Base-by-base conservation (phyloP, 2,797 vertebrate species). In the Cossypha caffra region DNA sequence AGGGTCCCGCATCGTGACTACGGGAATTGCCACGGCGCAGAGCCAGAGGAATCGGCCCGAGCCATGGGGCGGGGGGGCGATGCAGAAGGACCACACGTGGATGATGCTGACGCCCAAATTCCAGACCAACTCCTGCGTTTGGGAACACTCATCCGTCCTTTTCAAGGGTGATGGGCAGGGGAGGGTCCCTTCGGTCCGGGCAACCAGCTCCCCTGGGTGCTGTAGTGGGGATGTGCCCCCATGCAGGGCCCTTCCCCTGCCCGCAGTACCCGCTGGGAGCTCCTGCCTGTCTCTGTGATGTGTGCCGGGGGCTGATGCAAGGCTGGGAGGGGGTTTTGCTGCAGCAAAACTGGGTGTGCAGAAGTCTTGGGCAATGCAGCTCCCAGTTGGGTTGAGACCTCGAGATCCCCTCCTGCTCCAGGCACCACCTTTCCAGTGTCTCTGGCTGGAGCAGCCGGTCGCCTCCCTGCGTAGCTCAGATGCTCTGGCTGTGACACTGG, bases 181-280 rank as follows among this genome's bases (percentile, higher is more conserved):
- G 38, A 50, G 12, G 16, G 33, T 63, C 42, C 28, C 3, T 4
- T 47, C 0, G 0, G 8, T 42, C 68, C 0, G 1, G 35, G n/a
- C 14, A 63, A 28, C 8, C 40, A 21, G 72, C 40, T 51, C 10
- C 10, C 42, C 13, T 1, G 37, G 5, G 58, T 0, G 11, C 81
- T 75, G 66, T 4, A 11, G 42, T 0, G 10, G 33, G 42, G 59
- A 23, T 13, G 5, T 8, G 58, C 8, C 6, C 10, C 19, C 33
- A 0, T 5, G 33, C 28, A 38, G 42, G 52, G 33, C 45, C 38
- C 38, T 31, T 62, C 43, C 25, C 45, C 35, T 28, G 28, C 20
- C 52, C 12, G 16, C 66, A 6, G n/a, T 2, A 19, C 10, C 57
- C 12, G 10, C 10, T 13, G 48, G 61, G 38, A 50, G 24, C 20